phyloP scores from a whole-genome alignment of 2,113 vertebrate genomes.

The Hemichromis elongatus region DNA sequence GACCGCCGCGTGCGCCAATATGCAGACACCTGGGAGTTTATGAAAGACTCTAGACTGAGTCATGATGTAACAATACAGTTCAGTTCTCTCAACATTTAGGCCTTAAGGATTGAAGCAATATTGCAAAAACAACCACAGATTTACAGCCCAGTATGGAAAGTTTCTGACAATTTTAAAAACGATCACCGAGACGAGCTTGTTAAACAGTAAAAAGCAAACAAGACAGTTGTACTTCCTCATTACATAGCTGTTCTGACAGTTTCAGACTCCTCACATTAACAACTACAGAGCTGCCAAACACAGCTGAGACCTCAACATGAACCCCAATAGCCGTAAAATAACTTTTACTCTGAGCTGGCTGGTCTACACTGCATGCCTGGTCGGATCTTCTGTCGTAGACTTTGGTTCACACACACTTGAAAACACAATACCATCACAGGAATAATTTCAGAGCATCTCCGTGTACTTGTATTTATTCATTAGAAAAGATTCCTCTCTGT shows the following conservation, averaged over 20 bases:
- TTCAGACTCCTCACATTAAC: not conserved
- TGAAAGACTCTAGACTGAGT: not conserved
- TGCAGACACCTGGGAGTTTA: not conserved
- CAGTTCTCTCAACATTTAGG: not conserved
- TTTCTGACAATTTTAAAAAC: not conserved
- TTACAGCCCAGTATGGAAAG: not conserved
- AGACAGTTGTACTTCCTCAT: not conserved
- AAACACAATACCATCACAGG: not conserved
- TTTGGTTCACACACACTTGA: not conserved
- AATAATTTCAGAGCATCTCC: not conserved
- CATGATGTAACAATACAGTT: not conserved
- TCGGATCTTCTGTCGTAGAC: not conserved
- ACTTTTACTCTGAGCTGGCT: not conserved
- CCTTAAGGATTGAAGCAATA: not conserved
- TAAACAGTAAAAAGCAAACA: not conserved
- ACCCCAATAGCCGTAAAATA: not conserved
- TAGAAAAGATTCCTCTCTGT: not conserved
- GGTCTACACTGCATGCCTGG: not conserved
- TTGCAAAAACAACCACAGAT: not conserved
- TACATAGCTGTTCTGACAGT: not conserved
- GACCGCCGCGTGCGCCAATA: not conserved
- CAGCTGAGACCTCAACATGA: not conserved
- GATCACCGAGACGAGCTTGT: fast-evolving
- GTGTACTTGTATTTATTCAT: not conserved
- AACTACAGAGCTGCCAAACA: not conserved